Evolutionary conservation across 2,888 invertebrate genomes (phyloP).

Genomic region (Margaritifera margaritifera): DNA sequence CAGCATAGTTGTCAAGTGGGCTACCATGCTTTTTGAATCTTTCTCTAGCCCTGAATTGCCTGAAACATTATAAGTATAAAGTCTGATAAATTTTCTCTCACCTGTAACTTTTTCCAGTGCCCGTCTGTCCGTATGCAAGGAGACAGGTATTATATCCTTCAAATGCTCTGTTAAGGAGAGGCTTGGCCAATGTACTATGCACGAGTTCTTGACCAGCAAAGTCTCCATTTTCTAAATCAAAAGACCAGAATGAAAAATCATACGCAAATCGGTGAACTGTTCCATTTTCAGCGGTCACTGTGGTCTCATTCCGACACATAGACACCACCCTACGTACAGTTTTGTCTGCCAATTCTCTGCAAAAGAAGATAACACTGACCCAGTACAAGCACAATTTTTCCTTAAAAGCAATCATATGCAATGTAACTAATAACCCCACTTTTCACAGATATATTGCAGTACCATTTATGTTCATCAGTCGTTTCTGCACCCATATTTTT

Average conservation of each 20-base stretch:
- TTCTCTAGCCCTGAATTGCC: no score
- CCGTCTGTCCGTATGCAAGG: conserved; percentile 89
- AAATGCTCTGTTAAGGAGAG: conserved; percentile 82
- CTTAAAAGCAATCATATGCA: not conserved
- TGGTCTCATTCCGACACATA: conserved; percentile 74
- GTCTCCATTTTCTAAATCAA: conserved; percentile 74
- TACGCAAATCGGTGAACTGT: conserved; percentile 75
- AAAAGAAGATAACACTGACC: not conserved
- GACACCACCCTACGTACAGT: conserved; percentile 73
- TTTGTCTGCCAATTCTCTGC: conserved; percentile 56
- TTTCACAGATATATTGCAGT: no score
- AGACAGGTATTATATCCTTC: conserved; percentile 87
- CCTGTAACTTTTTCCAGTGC: conserved; percentile 87
- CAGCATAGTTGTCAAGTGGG: no score
- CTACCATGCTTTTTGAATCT: no score
- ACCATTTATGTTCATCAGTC: no score
- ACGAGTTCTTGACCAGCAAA: conserved; percentile 80
- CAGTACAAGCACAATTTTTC: not conserved
- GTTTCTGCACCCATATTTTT: no score
- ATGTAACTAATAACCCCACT: no score
- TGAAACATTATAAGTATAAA: no score
- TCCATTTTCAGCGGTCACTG: conserved; percentile 72
- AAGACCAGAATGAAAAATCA: conserved; percentile 78
- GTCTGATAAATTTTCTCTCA: conserved; percentile 40
- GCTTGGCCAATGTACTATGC: conserved; percentile 80